Conservation (phyloP, 2,888 invertebrate species). For the Poecilus cupreus region DNA sequence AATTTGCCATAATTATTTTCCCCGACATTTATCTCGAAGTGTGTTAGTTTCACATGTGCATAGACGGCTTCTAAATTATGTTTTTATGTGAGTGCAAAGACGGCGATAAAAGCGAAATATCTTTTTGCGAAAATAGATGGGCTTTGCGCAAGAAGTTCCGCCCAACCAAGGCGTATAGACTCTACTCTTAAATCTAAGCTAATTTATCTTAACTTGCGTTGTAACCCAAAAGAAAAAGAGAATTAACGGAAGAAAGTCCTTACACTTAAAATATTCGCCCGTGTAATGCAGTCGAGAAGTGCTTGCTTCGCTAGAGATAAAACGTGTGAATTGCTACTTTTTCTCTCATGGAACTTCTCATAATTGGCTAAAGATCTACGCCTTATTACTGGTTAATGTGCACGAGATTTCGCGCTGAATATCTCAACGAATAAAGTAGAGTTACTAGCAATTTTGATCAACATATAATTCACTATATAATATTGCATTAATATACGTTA, state of each 20-base stretch:
- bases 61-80: constrained; percentile 12
- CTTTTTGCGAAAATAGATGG: constrained; percentile 1
- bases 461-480: too few relatives aligned
- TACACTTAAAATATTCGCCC: constrained; percentile 25
- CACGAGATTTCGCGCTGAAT: background rate
- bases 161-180: constrained; percentile 20
- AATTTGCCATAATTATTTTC: background rate
- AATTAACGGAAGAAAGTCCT: constrained; percentile 34
- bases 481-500: too few relatives aligned
- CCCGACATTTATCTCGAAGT: background rate
- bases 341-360: constrained; percentile 4
- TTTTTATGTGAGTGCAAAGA: constrained; percentile 25
- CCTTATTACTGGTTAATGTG: background rate
- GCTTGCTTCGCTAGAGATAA: constrained; percentile 3
- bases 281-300: constrained; percentile 7
- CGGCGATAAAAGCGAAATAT: constrained; percentile 29
- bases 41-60: background rate
- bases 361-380: constrained; percentile 19
- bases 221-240: constrained; percentile 26
- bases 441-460: too few relatives aligned
- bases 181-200: constrained; percentile 35
- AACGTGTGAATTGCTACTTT: constrained; percentile 20
- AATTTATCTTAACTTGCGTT: constrained; percentile 36
- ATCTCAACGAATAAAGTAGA: background rate
- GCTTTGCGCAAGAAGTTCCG: constrained; percentile 4